These are phyloP conservation scores for Seladonia tumulorum DNA, from an alignment of 2,888 invertebrate genomes.

Conservation along the genomic window DNA sequence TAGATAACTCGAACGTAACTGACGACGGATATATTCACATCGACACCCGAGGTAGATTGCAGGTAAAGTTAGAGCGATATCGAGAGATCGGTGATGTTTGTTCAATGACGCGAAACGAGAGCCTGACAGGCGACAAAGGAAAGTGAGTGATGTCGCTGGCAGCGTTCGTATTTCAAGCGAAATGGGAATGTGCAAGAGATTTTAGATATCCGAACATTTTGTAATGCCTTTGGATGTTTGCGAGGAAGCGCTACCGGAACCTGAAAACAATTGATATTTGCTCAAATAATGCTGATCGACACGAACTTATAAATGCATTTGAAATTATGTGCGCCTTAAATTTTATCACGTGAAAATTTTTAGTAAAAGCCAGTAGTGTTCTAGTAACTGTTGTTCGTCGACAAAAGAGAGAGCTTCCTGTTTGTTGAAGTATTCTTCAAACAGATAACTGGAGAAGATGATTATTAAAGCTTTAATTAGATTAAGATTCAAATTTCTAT, in stretches of 20 bases:
- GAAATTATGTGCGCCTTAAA: not conserved
- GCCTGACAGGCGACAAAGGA: conserved; percentile 11
- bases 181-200: not conserved
- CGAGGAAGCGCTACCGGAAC: not conserved
- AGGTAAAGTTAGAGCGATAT: conserved; percentile 8
- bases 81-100: conserved; percentile 19
- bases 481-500: not conserved
- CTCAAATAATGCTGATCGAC: not conserved
- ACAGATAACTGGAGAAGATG: not conserved
- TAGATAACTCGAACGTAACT: conserved; percentile 25
- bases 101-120: conserved; percentile 20
- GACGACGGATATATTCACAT: conserved; percentile 18
- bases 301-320: not conserved
- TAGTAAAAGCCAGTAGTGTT: not conserved
- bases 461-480: not conserved
- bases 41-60: conserved; percentile 22
- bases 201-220: not conserved
- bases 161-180: conserved; percentile 7
- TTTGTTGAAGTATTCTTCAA: not conserved
- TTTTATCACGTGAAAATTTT: not conserved
- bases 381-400: not conserved
- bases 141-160: conserved; percentile 21
- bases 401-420: not conserved
- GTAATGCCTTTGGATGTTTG: not conserved
- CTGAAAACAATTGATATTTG: not conserved